Evolutionary conservation across 2,888 invertebrate species (phyloP).

Genomic region (Hypena proboscidalis): DNA sequence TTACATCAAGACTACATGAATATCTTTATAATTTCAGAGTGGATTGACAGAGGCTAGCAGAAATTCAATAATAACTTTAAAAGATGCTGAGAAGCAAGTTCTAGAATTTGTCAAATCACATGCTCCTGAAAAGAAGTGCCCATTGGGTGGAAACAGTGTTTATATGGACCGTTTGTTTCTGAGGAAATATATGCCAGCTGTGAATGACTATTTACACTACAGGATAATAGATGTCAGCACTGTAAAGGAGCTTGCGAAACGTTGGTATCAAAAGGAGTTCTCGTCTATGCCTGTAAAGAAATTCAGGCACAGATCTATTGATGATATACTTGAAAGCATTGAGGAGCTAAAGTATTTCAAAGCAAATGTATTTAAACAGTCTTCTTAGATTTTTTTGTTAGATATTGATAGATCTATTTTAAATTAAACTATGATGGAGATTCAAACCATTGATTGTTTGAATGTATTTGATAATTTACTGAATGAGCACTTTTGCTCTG

Average conservation of each 20-base stretch:
- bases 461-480: too few species aligned
- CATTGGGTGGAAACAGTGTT: slow-evolving; percentile 95
- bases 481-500: too few species aligned
- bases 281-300: slow-evolving; percentile 86
- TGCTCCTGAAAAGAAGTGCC: slow-evolving; percentile 85
- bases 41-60: slow-evolving; percentile 91
- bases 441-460: too few species aligned
- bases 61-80: slow-evolving; percentile 87
- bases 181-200: slow-evolving; percentile 91
- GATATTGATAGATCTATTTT: too few species aligned
- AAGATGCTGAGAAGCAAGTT: slow-evolving; percentile 89
- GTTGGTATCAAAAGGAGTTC: slow-evolving; percentile 90
- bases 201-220: slow-evolving; percentile 94
- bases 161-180: slow-evolving; percentile 95
- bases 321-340: slow-evolving; percentile 95
- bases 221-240: slow-evolving; percentile 96
- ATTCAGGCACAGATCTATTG: slow-evolving; percentile 89
- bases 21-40: slow-evolving; percentile 86
- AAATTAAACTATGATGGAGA: too few species aligned
- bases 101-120: slow-evolving; percentile 89
- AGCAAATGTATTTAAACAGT: slow-evolving; percentile 87
- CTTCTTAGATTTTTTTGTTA: slow-evolving; percentile 14
- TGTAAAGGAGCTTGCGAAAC: slow-evolving; percentile 92
- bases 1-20: too few species aligned
- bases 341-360: slow-evolving; percentile 93